These are phyloP conservation scores for Drosophila tropicalis DNA, from an alignment of 1,140 invertebrate genomes.

Conservation along the genomic window DNA sequence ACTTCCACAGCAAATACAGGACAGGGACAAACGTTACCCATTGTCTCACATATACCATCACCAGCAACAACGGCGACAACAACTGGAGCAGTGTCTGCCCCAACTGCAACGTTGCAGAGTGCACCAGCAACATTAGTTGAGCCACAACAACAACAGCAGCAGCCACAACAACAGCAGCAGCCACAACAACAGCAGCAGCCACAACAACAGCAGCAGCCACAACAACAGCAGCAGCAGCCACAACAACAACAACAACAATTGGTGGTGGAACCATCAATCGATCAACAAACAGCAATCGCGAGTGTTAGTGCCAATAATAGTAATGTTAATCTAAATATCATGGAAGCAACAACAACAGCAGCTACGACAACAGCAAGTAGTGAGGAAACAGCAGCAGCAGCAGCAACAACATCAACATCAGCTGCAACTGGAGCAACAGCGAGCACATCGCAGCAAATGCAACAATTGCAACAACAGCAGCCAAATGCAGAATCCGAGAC, in stretches of 20 bases:
- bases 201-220: too few relatives aligned
- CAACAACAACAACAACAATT: constrained; percentile 43
- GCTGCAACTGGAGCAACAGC: constrained; percentile 53
- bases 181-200: constrained; percentile 28
- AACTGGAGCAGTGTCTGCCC: constrained; percentile 26
- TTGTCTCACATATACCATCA: constrained; percentile 67
- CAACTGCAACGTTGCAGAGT: constrained; percentile 57
- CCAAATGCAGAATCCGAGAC: constrained; percentile 82
- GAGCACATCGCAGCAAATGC: constrained; percentile 63
- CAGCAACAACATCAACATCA: constrained; percentile 30
- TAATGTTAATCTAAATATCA: constrained; percentile 62
- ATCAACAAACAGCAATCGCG: constrained; percentile 61
- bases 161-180: constrained; percentile 44
- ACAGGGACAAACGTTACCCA: constrained; percentile 74
- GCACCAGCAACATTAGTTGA: constrained; percentile 77
- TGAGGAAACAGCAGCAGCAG: constrained; percentile 34
- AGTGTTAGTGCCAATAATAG: constrained; percentile 81
- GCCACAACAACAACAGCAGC: constrained; percentile 31
- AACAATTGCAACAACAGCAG: constrained; percentile 68
- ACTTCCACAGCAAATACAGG: constrained; percentile 47
- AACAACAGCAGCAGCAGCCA: constrained; percentile 2
- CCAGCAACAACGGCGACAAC: constrained; percentile 30
- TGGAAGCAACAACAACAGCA: constrained; percentile 41
- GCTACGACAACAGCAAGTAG: not conserved
- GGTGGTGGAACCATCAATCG: constrained; percentile 39